A percentile compares a stretch with the other conserved stretches of the same genome.
Evolutionary conservation across 2,113 vertebrate genomes (phyloP).

Genomic region (Salvator merianae): DNA sequence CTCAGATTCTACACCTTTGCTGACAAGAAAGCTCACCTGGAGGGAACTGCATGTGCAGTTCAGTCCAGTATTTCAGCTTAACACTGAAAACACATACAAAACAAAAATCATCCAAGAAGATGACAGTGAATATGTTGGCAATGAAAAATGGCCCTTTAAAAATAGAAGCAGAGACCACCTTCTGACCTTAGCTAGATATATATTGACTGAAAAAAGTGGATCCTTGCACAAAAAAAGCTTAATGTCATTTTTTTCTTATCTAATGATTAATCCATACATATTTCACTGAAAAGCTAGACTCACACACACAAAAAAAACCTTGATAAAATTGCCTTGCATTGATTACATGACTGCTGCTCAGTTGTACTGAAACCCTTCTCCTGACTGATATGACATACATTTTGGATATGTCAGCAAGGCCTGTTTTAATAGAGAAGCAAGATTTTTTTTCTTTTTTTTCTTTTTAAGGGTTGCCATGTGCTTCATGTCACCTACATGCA

Average conservation of each 20-base stretch:
- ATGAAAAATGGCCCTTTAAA: not conserved
- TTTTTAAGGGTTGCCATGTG: not conserved
- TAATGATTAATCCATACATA: slow-evolving; percentile 29
- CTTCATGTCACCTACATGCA: slow-evolving; percentile 25
- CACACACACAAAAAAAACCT: not conserved
- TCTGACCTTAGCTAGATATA: slow-evolving; percentile 7
- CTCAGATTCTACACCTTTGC: no score
- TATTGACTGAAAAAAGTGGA: slow-evolving; percentile 13
- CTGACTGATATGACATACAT: not conserved
- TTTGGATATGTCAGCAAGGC: slow-evolving; percentile 16
- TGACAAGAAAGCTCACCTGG: no score
- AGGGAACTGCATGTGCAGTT: not conserved
- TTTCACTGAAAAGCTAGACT: slow-evolving; percentile 13
- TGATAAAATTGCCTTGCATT: not conserved
- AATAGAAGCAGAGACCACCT: not conserved
- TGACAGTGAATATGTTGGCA: not conserved
- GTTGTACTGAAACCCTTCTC: not conserved
- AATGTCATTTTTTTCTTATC: slow-evolving; percentile 21
- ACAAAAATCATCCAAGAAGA: not conserved
- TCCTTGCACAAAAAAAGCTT: not conserved
- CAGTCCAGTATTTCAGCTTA: not conserved
- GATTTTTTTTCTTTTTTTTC: not conserved
- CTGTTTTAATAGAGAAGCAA: not conserved
- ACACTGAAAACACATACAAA: not conserved
- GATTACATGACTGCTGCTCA: slow-evolving; percentile 7